Conservation (phyloP, 2,113 vertebrate species). For the Aramus guarauna region DNA sequence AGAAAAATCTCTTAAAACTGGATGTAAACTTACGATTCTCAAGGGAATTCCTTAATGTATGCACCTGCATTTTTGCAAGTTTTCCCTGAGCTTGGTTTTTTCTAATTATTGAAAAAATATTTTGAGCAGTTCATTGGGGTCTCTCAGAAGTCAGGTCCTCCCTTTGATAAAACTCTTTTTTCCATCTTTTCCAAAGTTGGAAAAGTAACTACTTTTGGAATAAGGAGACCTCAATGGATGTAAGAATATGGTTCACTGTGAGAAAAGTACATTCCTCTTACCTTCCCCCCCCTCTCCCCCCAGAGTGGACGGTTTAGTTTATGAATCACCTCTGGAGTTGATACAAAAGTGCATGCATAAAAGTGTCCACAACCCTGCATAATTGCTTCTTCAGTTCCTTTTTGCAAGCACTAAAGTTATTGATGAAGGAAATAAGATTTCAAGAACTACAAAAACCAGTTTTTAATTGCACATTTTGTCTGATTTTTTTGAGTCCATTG, state of each 20-base stretch:
- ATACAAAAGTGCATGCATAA: neutral
- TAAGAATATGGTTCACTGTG: neutral
- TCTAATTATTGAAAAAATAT: conserved; percentile 39
- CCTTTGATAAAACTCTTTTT: conserved; percentile 18
- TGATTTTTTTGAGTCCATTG: neutral
- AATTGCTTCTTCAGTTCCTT: conserved; percentile 3
- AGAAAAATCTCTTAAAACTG: conserved; percentile 50
- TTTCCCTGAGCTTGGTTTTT: neutral
- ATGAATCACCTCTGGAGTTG: neutral
- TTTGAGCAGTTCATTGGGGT: neutral
- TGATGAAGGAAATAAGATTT: conserved; percentile 48
- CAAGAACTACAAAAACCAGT: neutral
- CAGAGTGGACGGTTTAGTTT: neutral
- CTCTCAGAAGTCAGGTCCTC: neutral
- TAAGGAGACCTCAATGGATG: neutral
- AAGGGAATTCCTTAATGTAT: conserved; percentile 26
- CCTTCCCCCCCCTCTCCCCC: accelerated
- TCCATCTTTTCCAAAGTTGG: neutral
- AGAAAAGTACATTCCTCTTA: neutral
- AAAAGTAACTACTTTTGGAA: neutral
- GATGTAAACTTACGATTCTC: conserved; percentile 2
- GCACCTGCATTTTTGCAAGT: conserved; percentile 17
- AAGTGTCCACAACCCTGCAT: neutral
- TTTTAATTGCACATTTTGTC: conserved; percentile 32
- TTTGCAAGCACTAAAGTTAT: conserved; percentile 9